Conservation (phyloP, 2,113 vertebrate genomes). For the Genyomyrus donnyi region DNA sequence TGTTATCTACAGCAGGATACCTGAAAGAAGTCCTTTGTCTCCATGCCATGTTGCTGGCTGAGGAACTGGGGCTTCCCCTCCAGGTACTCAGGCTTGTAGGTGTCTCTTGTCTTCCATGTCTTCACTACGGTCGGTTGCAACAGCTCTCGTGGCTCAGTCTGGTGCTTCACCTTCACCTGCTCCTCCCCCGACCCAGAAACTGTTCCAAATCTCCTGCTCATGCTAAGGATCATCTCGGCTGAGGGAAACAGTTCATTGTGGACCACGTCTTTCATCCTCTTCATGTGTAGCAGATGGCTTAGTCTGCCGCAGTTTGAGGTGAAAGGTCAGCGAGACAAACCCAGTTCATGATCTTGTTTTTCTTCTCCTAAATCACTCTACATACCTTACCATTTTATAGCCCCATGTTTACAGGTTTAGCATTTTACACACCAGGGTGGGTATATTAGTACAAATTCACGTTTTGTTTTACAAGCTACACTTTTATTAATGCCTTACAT, state of each 20-base stretch:
- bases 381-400: background rate
- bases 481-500: background rate
- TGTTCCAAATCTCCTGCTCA: conserved; percentile 58
- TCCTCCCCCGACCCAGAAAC: conserved; percentile 31
- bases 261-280: conserved; percentile 55
- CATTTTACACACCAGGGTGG: background rate
- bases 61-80: conserved; percentile 33
- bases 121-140: background rate
- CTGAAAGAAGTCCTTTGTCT: conserved; percentile 43
- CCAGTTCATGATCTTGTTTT: background rate
- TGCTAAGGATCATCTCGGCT: conserved; percentile 60
- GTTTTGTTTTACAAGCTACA: background rate
- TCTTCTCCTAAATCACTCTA: background rate
- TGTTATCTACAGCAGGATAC: conserved; percentile 37
- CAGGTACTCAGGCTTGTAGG: conserved; percentile 40
- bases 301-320: conserved; percentile 50
- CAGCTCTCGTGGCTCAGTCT: background rate
- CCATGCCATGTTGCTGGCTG: background rate
- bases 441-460: background rate
- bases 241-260: conserved; percentile 64
- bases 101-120: conserved; percentile 26
- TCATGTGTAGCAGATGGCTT: conserved; percentile 49
- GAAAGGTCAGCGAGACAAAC: background rate
- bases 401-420: background rate
- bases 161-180: background rate